Evolutionary conservation across 2,888 invertebrate genomes (phyloP).

Genomic region (Balanococcus diminutus): DNA sequence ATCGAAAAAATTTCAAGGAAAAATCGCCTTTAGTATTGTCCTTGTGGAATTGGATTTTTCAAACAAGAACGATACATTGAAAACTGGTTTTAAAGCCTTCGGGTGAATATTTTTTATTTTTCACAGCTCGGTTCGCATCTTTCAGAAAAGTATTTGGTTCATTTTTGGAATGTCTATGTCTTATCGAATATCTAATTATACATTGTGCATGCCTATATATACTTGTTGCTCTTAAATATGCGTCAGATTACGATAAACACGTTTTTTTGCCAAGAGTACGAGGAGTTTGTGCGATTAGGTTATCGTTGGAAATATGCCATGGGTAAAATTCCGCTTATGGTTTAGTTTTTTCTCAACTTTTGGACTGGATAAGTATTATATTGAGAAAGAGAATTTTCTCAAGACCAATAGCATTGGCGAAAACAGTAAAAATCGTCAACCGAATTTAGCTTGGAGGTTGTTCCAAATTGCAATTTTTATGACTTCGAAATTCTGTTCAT

Average conservation of each 20-base stretch:
- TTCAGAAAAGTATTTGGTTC: background rate
- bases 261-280: background rate
- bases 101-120: background rate
- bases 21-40: background rate
- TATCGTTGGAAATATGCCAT: background rate
- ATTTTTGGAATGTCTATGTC: background rate
- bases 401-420: too few relatives aligned
- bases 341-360: too few relatives aligned
- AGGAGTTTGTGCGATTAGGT: background rate
- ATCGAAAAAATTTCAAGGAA: background rate
- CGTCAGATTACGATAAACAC: background rate
- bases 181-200: background rate
- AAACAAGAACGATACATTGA: background rate
- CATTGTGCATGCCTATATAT: too few relatives aligned
- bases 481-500: too few relatives aligned
- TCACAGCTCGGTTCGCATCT: background rate
- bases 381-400: too few relatives aligned
- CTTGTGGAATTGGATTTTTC: background rate
- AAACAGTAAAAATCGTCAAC: too few relatives aligned
- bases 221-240: background rate
- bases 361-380: too few relatives aligned
- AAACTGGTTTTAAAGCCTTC: slow-evolving; percentile 12
- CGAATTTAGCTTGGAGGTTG: too few relatives aligned
- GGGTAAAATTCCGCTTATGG: background rate
- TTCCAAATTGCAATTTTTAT: too few relatives aligned